A percentile compares a stretch with the other conserved stretches of the same genome.
Conservation (phyloP, 2,888 invertebrate species). For the Mesopsocus fuscifrons region DNA sequence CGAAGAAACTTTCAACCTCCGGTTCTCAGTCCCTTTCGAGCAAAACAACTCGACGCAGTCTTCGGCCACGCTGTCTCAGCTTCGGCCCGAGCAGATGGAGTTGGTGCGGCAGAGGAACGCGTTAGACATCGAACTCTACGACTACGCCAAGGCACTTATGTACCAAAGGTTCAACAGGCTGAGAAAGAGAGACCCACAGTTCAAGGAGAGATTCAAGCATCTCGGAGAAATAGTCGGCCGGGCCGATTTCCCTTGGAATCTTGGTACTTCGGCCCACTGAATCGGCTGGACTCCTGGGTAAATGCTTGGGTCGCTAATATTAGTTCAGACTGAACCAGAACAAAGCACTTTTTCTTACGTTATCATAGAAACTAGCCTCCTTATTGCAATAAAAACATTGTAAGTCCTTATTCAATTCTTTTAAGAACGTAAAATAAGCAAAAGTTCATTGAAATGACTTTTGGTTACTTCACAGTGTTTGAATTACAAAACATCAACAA, state of each 20-base stretch:
- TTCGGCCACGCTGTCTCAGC: constrained; percentile 56
- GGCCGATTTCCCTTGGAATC: constrained; percentile 67
- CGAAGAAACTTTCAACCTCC: constrained; percentile 80
- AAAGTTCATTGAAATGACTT: no score
- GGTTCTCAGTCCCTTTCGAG: constrained; percentile 76
- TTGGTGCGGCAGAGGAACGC: constrained; percentile 64
- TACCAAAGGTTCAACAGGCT: constrained; percentile 57
- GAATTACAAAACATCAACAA: no score
- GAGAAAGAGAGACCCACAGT: constrained; percentile 61
- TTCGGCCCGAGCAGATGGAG: constrained; percentile 53
- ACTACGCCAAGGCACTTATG: constrained; percentile 77
- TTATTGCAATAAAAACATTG: no score
- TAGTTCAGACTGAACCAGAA: no score
- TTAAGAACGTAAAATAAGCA: no score
- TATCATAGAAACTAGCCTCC: no score
- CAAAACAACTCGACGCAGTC: constrained; percentile 85
- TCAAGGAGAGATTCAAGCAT: constrained; percentile 64
- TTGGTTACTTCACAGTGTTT: no score
- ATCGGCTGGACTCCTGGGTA: not conserved
- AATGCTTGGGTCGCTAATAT: not conserved
- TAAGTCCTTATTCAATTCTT: no score
- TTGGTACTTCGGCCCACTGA: not conserved
- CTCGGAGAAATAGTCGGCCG: constrained; percentile 60
- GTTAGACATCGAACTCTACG: constrained; percentile 82
- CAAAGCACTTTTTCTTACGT: no score